Evolutionary conservation across 2,113 vertebrate genomes (phyloP).

Genomic region (Cygnus atratus): DNA sequence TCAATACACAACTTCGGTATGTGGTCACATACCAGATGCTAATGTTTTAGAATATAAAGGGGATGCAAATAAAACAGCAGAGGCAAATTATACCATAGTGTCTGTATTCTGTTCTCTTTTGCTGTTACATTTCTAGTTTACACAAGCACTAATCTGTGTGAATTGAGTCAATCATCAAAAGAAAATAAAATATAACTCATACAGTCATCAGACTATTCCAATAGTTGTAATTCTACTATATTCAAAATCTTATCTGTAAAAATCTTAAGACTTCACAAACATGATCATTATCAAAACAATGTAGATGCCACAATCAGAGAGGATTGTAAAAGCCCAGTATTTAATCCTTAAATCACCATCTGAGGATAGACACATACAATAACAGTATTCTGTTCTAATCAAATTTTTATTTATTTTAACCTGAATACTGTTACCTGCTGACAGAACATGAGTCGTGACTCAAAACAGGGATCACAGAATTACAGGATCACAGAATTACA

Average conservation of each 20-base stretch:
- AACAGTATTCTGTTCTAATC: neutral
- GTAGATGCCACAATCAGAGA: neutral
- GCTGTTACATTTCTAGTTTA: neutral
- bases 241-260: neutral
- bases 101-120: neutral
- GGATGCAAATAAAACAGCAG: neutral
- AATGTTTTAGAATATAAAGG: neutral
- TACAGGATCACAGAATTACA: too few species aligned
- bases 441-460: neutral
- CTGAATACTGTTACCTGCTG: neutral
- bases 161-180: neutral
- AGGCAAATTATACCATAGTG: neutral
- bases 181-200: neutral
- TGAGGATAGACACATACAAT: rapidly evolving
- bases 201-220: neutral
- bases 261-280: neutral
- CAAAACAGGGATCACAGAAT: neutral
- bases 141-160: neutral
- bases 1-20: neutral
- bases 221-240: neutral
- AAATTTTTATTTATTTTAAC: neutral
- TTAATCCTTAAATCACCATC: neutral
- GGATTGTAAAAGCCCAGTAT: neutral
- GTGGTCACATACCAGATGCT: neutral
- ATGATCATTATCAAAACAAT: neutral